A percentile compares a stretch with the other conserved stretches of the same genome.
phyloP scores from a whole-genome alignment of 2,797 vertebrate genomes.

The Ceryle rudis region DNA sequence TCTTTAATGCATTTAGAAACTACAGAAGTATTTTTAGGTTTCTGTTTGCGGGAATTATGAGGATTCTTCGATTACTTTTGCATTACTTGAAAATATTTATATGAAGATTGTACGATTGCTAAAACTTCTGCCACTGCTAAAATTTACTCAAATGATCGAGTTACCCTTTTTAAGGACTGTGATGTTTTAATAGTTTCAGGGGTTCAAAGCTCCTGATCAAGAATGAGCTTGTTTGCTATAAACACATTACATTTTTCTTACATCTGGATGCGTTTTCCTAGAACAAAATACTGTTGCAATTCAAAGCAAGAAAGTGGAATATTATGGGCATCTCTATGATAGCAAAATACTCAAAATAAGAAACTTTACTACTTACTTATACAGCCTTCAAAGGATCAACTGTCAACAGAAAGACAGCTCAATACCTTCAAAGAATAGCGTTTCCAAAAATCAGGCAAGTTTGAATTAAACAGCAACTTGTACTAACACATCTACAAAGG shows the following conservation, averaged over 20 bases:
- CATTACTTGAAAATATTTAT: conserved; percentile 14
- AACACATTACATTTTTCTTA: not conserved
- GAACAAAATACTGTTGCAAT: not conserved
- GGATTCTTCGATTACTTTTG: conserved; percentile 1
- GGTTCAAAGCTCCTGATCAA: not conserved
- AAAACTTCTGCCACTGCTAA: not conserved
- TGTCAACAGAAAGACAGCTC: not conserved
- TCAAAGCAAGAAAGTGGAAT: not conserved
- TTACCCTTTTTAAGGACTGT: not conserved
- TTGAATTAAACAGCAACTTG: not conserved
- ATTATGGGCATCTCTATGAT: not conserved
- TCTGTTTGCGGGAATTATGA: not conserved
- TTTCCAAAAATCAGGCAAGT: not conserved
- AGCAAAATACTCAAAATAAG: not conserved
- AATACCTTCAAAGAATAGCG: not conserved
- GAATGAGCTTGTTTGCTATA: not conserved
- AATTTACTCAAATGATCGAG: not conserved
- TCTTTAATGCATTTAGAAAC: conserved; percentile 44
- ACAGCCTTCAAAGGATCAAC: not conserved
- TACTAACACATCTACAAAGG: not conserved
- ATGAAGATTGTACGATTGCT: not conserved
- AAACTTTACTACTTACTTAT: not conserved
- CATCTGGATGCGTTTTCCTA: not conserved
- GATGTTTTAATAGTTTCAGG: not conserved
- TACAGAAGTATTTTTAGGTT: conserved; percentile 42